Percentiles rank a stretch among this genome's conserved stretches.
These are phyloP conservation scores for Enteromius afrohamiltoni DNA, from an alignment of 2,797 vertebrate genomes.

Conservation along the genomic window DNA sequence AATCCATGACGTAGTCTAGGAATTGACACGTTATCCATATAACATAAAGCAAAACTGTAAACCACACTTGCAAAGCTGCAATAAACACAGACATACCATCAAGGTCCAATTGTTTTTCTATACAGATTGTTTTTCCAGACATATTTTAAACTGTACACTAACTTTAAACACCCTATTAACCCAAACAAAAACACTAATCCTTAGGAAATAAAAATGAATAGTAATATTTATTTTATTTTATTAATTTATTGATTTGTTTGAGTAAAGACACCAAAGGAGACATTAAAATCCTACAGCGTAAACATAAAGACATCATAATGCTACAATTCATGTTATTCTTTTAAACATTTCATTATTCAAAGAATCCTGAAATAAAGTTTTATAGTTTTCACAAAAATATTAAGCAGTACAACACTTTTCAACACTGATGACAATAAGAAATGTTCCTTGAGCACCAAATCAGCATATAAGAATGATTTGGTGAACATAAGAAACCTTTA, in stretches of 20 bases:
- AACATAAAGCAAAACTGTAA: background rate
- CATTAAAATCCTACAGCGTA: background rate
- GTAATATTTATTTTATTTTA: background rate
- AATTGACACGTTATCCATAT: background rate
- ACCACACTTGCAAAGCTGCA: background rate
- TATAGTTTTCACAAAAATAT: background rate
- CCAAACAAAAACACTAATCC: background rate
- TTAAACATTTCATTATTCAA: background rate
- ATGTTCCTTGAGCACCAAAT: constrained; percentile 6
- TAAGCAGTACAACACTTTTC: background rate
- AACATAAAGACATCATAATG: background rate
- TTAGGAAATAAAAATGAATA: background rate
- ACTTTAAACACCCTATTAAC: background rate
- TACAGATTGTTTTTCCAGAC: background rate
- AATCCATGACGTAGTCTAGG: background rate
- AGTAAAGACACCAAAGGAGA: background rate
- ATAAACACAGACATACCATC: background rate
- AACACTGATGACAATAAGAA: background rate
- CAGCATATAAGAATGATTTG: background rate
- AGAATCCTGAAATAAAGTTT: background rate
- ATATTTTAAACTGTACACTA: background rate
- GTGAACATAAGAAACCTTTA: background rate
- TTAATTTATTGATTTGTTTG: background rate
- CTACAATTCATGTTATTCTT: background rate
- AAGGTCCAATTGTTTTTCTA: background rate